Evolutionary conservation across 2,113 vertebrate genomes (phyloP).

Genomic region (Nansenia antarctica): DNA sequence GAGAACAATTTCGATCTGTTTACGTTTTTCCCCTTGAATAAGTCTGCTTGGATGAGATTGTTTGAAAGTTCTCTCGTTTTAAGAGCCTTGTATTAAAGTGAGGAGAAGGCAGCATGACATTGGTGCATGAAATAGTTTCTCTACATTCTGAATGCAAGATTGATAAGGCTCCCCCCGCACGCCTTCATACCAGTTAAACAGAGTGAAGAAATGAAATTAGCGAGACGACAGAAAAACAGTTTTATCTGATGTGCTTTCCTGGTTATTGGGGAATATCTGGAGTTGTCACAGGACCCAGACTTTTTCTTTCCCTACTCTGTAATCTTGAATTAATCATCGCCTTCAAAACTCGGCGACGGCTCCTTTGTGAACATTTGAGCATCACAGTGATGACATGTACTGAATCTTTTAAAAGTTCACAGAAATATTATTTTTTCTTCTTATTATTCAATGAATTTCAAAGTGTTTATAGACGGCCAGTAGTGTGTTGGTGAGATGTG

Average conservation of each 20-base stretch:
- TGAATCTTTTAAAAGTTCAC: too few species aligned
- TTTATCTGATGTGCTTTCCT: slow-evolving; percentile 63
- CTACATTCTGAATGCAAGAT: slow-evolving; percentile 57
- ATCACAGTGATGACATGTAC: too few species aligned
- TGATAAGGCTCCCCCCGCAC: slow-evolving; percentile 59
- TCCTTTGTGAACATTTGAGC: not conserved
- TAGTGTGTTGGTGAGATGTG: too few species aligned
- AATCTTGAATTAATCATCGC: slow-evolving; percentile 68
- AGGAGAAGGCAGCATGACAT: slow-evolving; percentile 48
- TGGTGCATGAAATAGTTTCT: slow-evolving; percentile 63
- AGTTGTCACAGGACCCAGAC: slow-evolving; percentile 62
- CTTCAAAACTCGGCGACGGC: slow-evolving; percentile 48
- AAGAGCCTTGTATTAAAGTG: slow-evolving; percentile 41
- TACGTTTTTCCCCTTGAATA: slow-evolving; percentile 26
- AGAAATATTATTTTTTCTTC: too few species aligned
- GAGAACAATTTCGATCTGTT: slow-evolving; percentile 54
- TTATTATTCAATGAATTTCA: too few species aligned
- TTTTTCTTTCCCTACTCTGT: slow-evolving; percentile 73
- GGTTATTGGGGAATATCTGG: slow-evolving; percentile 68
- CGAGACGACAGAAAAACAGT: slow-evolving; percentile 40
- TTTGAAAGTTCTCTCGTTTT: slow-evolving; percentile 44
- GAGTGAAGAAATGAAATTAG: slow-evolving; percentile 53
- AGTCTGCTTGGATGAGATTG: slow-evolving; percentile 47
- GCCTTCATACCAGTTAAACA: slow-evolving; percentile 60
- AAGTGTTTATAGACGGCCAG: too few species aligned